phyloP scores from a whole-genome alignment of 2,113 vertebrate genomes.

The Centropristis striata region DNA sequence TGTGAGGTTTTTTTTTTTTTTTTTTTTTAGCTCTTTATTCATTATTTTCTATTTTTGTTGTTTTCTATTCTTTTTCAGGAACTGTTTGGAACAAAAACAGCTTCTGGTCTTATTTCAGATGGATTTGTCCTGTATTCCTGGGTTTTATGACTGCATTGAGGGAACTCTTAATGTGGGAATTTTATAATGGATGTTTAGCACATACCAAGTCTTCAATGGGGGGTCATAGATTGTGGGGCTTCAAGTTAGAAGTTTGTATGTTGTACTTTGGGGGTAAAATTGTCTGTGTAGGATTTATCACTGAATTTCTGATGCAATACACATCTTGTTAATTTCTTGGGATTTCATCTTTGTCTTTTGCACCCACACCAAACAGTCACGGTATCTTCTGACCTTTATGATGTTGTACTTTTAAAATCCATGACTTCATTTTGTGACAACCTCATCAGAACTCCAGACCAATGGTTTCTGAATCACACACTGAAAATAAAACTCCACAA shows the following conservation, averaged over 20 bases:
- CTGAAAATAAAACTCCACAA: not conserved
- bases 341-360: conserved; percentile 29
- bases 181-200: conserved; percentile 27
- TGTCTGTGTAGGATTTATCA: conserved; percentile 27
- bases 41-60: not conserved
- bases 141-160: conserved; percentile 11
- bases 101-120: conserved; percentile 7
- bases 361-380: not conserved
- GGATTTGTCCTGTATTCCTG: not conserved
- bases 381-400: conserved; percentile 9
- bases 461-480: not conserved
- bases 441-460: not conserved
- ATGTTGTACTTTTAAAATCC: conserved; percentile 3
- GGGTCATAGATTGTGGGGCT: conserved; percentile 7
- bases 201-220: conserved; percentile 8
- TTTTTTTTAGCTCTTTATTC: conserved; percentile 9
- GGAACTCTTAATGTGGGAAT: conserved; percentile 34
- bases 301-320: conserved; percentile 59
- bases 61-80: conserved; percentile 20
- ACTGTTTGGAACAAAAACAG: conserved; percentile 17
- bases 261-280: conserved; percentile 3
- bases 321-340: conserved; percentile 36
- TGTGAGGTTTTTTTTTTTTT: too few species aligned
- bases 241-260: conserved; percentile 8
- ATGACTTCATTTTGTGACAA: not conserved